A percentile compares a stretch with the other conserved stretches of the same genome.
These are phyloP conservation scores for Pteropus alecto DNA, from an alignment of 2,113 vertebrate species.

Conservation along the genomic window DNA sequence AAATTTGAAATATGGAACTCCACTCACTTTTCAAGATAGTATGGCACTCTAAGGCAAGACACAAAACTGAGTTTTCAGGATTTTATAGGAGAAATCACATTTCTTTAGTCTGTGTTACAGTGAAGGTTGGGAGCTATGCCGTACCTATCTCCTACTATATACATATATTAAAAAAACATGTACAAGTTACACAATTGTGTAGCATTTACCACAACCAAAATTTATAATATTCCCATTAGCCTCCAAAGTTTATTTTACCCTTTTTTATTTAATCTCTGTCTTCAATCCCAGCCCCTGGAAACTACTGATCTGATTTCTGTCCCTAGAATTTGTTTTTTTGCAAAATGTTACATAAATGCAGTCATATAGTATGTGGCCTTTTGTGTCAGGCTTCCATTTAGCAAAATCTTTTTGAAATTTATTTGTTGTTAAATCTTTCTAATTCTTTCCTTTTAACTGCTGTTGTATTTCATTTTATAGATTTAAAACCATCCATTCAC, in stretches of 20 bases:
- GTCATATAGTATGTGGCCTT: background rate
- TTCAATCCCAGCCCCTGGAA: background rate
- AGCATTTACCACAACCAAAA: background rate
- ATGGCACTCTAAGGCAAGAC: background rate
- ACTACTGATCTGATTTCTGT: background rate
- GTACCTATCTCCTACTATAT: background rate
- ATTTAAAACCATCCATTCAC: background rate
- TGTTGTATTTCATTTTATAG: background rate
- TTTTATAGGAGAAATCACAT: background rate
- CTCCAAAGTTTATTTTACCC: background rate
- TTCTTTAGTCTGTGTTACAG: background rate
- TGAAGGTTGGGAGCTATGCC: background rate
- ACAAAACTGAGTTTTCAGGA: background rate
- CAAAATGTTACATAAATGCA: background rate
- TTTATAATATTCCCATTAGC: background rate
- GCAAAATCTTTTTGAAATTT: background rate
- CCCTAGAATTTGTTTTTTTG: background rate
- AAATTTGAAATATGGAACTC: background rate
- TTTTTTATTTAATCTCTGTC: background rate
- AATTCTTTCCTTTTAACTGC: background rate
- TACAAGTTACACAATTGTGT: background rate
- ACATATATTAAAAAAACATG: background rate
- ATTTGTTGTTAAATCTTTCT: background rate
- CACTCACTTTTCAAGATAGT: background rate
- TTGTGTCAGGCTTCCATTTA: background rate